phyloP scores from a whole-genome alignment of 30 jellyfish, hydroid and myxozoan species.

The Chrysaora quinquecirrha region DNA sequence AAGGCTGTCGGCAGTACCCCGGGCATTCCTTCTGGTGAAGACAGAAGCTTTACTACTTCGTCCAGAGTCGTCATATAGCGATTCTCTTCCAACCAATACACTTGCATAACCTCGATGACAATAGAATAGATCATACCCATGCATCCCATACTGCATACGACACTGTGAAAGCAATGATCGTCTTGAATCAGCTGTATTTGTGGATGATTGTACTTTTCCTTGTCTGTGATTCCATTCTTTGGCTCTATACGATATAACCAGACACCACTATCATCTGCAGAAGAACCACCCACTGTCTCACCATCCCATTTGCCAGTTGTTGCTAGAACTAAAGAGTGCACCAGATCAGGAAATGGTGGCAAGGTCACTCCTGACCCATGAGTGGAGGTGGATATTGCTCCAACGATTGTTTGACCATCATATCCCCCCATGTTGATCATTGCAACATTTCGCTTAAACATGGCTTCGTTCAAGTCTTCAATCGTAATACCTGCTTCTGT shows the following conservation, averaged over 20 bases:
- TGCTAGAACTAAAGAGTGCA: neutral
- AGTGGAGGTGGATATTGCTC: neutral
- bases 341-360: neutral
- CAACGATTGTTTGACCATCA: neutral
- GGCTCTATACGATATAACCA: neutral
- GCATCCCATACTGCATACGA: neutral
- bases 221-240: neutral
- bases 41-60: neutral
- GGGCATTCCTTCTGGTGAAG: slow-evolving; percentile 2
- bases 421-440: neutral
- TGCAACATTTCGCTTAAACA: neutral
- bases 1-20: neutral
- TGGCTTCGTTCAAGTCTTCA: neutral
- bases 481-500: neutral
- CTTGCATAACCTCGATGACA: neutral
- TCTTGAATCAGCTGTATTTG: neutral
- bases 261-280: neutral
- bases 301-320: neutral
- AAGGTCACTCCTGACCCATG: neutral
- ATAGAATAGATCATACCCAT: neutral
- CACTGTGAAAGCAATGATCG: slow-evolving; percentile 1
- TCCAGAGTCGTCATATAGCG: neutral
- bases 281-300: neutral
- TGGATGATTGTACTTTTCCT: neutral
- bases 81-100: neutral